phyloP scores from a whole-genome alignment of 2,888 invertebrate species.

The Ceratothoa steindachneri region DNA sequence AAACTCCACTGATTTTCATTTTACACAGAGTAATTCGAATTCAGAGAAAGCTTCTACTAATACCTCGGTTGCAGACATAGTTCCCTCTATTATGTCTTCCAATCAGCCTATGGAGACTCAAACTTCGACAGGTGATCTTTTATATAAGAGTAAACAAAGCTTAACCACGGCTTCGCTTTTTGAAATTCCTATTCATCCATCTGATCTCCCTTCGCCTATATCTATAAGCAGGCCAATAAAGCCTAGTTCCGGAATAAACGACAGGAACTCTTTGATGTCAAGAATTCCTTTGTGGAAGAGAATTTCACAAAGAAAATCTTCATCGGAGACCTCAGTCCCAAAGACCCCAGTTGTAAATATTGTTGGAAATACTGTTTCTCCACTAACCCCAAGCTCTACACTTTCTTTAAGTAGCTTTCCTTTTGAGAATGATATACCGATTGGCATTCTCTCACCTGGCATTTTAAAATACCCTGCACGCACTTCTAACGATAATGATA shows the following conservation, averaged over 20 bases:
- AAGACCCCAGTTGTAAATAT: not conserved
- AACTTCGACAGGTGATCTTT: not conserved
- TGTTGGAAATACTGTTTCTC: not conserved
- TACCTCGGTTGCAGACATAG: not conserved
- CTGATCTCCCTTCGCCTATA: not conserved
- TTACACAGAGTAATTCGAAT: not conserved
- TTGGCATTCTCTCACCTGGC: not conserved
- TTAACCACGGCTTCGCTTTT: not conserved
- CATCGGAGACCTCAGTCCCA: not conserved
- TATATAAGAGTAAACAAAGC: not conserved
- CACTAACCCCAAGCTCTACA: not conserved
- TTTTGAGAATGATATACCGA: not conserved
- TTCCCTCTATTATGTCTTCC: not conserved
- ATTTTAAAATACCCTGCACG: not conserved
- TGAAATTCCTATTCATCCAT: not conserved
- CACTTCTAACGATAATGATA: not conserved
- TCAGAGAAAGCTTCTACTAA: not conserved
- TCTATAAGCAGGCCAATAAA: not conserved
- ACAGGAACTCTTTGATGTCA: not conserved
- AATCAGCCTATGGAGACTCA: not conserved
- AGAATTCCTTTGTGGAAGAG: slow-evolving; percentile 5
- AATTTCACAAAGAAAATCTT: not conserved
- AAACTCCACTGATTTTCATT: slow-evolving; percentile 1
- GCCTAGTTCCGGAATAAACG: not conserved
- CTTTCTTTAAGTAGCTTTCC: not conserved